Base-by-base conservation (phyloP, 1,140 invertebrate species). In the Rhyzopertha dominica region DNA sequence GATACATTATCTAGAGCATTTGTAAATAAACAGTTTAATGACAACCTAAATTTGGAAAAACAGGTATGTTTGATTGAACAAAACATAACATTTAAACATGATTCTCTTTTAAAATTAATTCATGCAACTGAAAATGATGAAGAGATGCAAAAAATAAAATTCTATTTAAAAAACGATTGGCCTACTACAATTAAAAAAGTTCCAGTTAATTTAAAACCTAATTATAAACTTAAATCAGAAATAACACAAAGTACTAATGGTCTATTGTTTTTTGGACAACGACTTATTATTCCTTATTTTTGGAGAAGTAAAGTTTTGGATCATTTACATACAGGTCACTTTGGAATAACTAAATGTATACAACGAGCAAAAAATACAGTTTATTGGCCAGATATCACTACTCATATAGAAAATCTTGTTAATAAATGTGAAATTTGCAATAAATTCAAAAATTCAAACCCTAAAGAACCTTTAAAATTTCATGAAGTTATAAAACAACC, bases 1-100 rank as follows among this genome's bases (percentile, higher is more conserved):
- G 61, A 69, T 59, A 58, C 53, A 28, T 50, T 59, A 45, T 54
- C 63, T 35, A 4, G 22, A 12, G n/a, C 17, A 16, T 9, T 18
- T 18, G 32, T 35, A 12, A 4, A 17, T 35, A 5, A 14, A 17
- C 17, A 19, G 10, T 14, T 12, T 4, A 12, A 18, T 35, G 17
- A 12, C 32, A 35, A 35, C 22, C 9, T 5, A 14, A 35, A 16
- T 12, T 35, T 3, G 22, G 13, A 35, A 35, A 35, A 12, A 12
- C n/a, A 12, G 8, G 22, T 18, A 19, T 18, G 18, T 35, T 35
- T 10, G n/a, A 12, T 10, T n/a, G 22, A 35, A n/a, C n/a, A n/a
- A n/a, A n/a, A n/a, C n/a, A n/a, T n/a, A n/a, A n/a, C n/a, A n/a
- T n/a, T n/a, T n/a, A n/a, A n/a, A n/a, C n/a, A n/a, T n/a, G n/a